phyloP scores from a whole-genome alignment of 1,140 invertebrate genomes.

The Eueides isabella region DNA sequence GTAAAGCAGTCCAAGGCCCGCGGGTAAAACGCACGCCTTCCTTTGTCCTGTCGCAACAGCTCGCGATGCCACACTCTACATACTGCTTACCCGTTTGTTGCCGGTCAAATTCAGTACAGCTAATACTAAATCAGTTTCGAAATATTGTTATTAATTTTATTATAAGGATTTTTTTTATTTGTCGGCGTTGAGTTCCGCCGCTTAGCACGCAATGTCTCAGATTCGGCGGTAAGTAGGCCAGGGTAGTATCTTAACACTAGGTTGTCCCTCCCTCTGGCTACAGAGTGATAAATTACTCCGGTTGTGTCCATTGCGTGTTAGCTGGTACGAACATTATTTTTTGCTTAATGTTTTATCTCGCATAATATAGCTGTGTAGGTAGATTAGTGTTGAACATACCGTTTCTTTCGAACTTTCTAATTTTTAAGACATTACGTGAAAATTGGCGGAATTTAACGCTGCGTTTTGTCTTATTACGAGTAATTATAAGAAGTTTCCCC shows the following conservation, averaged over 20 bases:
- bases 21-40: not conserved
- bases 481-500: too few species aligned
- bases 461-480: too few species aligned
- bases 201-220: not conserved
- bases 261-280: not conserved
- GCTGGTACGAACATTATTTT: too few species aligned
- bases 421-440: too few species aligned
- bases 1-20: not conserved
- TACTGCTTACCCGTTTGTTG: not conserved
- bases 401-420: too few species aligned
- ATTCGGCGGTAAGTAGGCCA: too few species aligned
- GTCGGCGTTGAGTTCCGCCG: not conserved
- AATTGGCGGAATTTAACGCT: too few species aligned
- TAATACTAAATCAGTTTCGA: not conserved
- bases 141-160: not conserved
- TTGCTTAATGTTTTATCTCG: too few species aligned
- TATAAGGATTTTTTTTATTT: not conserved
- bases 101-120: not conserved
- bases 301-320: too few species aligned
- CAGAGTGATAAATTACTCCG: too few species aligned
- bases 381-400: too few species aligned
- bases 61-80: conserved; percentile 5
- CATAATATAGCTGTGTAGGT: too few species aligned
- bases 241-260: not conserved
- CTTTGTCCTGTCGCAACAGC: not conserved